These are phyloP conservation scores for Schlechtendalia chinensis DNA, from an alignment of 1,140 invertebrate genomes.

Conservation along the genomic window DNA sequence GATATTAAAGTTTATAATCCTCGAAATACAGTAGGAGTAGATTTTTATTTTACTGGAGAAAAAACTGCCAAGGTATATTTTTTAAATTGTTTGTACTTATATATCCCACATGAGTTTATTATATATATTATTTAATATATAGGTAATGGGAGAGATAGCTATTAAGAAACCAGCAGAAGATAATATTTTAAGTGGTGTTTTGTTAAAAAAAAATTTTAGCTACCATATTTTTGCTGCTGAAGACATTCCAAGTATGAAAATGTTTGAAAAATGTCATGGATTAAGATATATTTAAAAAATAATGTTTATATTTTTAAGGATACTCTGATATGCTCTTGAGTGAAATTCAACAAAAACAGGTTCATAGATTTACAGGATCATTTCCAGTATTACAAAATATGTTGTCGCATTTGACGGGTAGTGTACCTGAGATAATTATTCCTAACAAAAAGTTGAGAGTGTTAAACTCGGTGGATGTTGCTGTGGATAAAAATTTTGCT, in stretches of 20 bases:
- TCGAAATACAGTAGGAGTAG: slow-evolving; percentile 88
- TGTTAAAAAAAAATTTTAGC: slow-evolving; percentile 97
- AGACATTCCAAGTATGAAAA: slow-evolving; percentile 84
- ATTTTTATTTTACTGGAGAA: slow-evolving; percentile 93
- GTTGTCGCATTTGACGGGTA: slow-evolving; percentile 78
- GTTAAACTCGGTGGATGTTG: slow-evolving; percentile 77
- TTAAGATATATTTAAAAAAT: slow-evolving; percentile 30
- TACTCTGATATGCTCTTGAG: slow-evolving; percentile 96
- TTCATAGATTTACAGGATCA: slow-evolving; percentile 81
- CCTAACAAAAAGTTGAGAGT: slow-evolving; percentile 74
- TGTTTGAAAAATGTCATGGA: slow-evolving; percentile 44
- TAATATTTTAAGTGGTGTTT: slow-evolving; percentile 81
- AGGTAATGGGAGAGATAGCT: slow-evolving; percentile 87
- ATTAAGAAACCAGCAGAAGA: slow-evolving; percentile 76
- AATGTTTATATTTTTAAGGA: slow-evolving; percentile 59
- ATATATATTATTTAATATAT: slow-evolving; percentile 15
- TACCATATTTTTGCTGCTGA: slow-evolving; percentile 90
- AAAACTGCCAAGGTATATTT: slow-evolving; percentile 88
- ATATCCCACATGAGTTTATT: not conserved
- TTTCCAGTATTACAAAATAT: slow-evolving; percentile 77
- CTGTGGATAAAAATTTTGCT: slow-evolving; percentile 79
- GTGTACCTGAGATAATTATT: slow-evolving; percentile 65
- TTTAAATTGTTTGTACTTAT: no score
- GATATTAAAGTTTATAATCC: slow-evolving; percentile 93
- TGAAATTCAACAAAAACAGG: slow-evolving; percentile 86